These are phyloP conservation scores for Philopotamus ludificatus DNA, from an alignment of 1,140 invertebrate genomes.

Conservation along the genomic window DNA sequence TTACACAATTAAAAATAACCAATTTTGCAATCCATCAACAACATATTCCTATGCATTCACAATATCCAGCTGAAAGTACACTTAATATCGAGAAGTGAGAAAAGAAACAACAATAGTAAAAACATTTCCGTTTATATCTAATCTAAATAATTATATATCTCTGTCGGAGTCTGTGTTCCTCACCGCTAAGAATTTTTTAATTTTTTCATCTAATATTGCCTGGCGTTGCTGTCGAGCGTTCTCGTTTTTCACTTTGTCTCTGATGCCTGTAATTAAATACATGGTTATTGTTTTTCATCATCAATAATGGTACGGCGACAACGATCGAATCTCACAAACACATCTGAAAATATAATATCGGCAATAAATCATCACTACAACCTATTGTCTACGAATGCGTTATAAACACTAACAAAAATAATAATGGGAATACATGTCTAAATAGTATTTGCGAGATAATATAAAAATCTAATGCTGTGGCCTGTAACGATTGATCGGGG, in stretches of 20 bases:
- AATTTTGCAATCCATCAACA: slow-evolving; percentile 23
- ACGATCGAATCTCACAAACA: too few relatives aligned
- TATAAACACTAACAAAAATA: too few relatives aligned
- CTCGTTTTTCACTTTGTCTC: slow-evolving; percentile 61
- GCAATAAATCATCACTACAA: too few relatives aligned
- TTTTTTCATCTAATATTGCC: slow-evolving; percentile 88
- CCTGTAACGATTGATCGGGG: too few relatives aligned
- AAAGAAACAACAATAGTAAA: slow-evolving; percentile 27
- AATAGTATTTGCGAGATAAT: too few relatives aligned
- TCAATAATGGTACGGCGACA: too few relatives aligned
- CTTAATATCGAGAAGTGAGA: slow-evolving; percentile 22
- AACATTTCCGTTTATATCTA: slow-evolving; percentile 7
- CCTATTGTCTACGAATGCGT: too few relatives aligned
- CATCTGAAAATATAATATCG: too few relatives aligned
- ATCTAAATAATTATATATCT: background rate
- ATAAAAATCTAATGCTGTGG: too few relatives aligned
- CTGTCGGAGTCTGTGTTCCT: slow-evolving; percentile 48
- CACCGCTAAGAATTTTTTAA: slow-evolving; percentile 93
- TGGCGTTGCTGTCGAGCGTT: slow-evolving; percentile 70
- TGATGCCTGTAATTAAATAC: slow-evolving; percentile 48
- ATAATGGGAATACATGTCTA: too few relatives aligned
- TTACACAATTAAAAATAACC: background rate
- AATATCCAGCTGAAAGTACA: slow-evolving; percentile 39
- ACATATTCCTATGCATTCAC: slow-evolving; percentile 35
- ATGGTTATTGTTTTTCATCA: too few relatives aligned